Conservation (phyloP, 2,797 vertebrate genomes). For the Dallia pectoralis region DNA sequence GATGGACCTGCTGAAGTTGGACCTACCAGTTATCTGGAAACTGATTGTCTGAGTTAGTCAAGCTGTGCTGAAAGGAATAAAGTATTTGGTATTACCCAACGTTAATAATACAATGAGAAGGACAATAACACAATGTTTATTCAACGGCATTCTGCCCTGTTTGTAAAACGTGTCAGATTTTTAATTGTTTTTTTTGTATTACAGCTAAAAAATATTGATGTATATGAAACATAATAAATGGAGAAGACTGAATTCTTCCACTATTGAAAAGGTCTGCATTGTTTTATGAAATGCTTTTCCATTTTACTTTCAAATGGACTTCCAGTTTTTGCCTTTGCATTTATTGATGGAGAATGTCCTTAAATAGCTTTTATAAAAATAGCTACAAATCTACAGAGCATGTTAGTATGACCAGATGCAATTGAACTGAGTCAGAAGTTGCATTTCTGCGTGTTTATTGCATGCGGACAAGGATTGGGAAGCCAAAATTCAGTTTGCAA, state of each 20-base stretch:
- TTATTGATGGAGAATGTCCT: too few relatives aligned
- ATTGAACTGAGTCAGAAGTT: too few relatives aligned
- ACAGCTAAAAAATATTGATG: slow-evolving; percentile 99
- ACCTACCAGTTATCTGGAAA: slow-evolving; percentile 50
- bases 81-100: slow-evolving; percentile 69
- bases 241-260: slow-evolving; percentile 80
- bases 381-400: too few relatives aligned
- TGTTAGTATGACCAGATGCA: too few relatives aligned
- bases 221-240: slow-evolving; percentile 99
- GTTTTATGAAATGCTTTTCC: neutral
- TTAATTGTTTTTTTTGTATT: slow-evolving; percentile 86
- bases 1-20: slow-evolving; percentile 1
- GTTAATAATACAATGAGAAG: slow-evolving; percentile 76
- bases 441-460: too few relatives aligned
- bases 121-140: slow-evolving; percentile 74
- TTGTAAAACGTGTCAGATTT: slow-evolving; percentile 94
- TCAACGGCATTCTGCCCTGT: slow-evolving; percentile 93
- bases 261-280: slow-evolving; percentile 48
- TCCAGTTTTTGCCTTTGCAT: neutral
- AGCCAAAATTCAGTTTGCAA: too few relatives aligned
- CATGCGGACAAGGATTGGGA: too few relatives aligned
- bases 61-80: slow-evolving; percentile 59
- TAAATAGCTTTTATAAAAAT: too few relatives aligned
- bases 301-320: neutral
- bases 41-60: slow-evolving; percentile 50